Conservation (phyloP, 1,140 invertebrate species). For the Drosophila trapezifrons region DNA sequence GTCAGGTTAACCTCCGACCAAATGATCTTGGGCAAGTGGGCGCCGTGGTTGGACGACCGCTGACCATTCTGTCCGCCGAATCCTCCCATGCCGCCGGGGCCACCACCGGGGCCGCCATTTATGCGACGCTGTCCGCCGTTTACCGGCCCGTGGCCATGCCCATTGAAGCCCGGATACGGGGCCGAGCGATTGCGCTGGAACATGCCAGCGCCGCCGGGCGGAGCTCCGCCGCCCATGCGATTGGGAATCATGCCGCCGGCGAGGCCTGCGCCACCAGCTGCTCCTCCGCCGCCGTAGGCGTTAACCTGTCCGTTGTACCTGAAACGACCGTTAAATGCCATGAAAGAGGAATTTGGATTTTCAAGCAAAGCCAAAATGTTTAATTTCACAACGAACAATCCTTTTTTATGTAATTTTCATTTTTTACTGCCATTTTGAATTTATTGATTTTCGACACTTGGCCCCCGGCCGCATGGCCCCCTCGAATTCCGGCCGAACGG, state of each 20-base stretch:
- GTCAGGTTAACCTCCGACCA: conserved; percentile 90
- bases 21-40: conserved; percentile 90
- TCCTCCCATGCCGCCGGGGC: conserved; percentile 47
- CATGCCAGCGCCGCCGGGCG: conserved; percentile 65
- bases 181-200: conserved; percentile 74
- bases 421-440: conserved; percentile 75
- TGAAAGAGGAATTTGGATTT: conserved; percentile 66
- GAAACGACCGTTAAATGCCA: conserved; percentile 59
- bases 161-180: conserved; percentile 63
- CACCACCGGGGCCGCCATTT: conserved; percentile 46
- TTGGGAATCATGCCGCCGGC: conserved; percentile 65
- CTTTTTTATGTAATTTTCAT: conserved; percentile 71
- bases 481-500: not conserved
- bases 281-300: conserved; percentile 54
- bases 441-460: conserved; percentile 70
- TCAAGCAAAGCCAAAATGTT: conserved; percentile 52
- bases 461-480: conserved; percentile 31
- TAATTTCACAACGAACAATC: conserved; percentile 22
- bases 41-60: conserved; percentile 86
- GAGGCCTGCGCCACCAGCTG: conserved; percentile 22
- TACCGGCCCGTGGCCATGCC: conserved; percentile 29
- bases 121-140: conserved; percentile 45
- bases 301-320: conserved; percentile 77
- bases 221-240: conserved; percentile 60
- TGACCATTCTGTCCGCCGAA: conserved; percentile 62